Conservation (phyloP, 35 echinoderm and acorn worm species). For the Acanthaster planci region DNA sequence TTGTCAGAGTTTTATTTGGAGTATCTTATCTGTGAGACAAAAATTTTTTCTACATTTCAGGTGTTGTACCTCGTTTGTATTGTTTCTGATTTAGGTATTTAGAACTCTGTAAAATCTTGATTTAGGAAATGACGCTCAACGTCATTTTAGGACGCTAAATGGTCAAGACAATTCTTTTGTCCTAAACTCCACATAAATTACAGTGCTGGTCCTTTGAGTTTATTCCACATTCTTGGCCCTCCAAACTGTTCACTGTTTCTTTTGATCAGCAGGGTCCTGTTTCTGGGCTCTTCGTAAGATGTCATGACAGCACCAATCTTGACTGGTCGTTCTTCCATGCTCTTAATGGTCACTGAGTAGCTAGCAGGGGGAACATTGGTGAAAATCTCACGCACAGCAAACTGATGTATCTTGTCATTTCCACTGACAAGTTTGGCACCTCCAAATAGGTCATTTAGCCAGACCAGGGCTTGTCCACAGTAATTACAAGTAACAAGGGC, state of each 20-base stretch:
- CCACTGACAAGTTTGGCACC: conserved; percentile 55
- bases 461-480: conserved; percentile 78
- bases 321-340: conserved; percentile 70
- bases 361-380: conserved; percentile 23
- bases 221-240: not conserved
- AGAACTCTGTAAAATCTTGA: too few species aligned
- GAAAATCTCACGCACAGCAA: conserved; percentile 53
- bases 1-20: too few species aligned
- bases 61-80: too few species aligned
- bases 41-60: too few species aligned
- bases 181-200: too few species aligned
- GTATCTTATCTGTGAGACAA: too few species aligned
- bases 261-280: not conserved
- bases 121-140: too few species aligned
- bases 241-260: not conserved
- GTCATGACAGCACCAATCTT: conserved; percentile 73
- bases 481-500: conserved; percentile 54
- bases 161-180: too few species aligned
- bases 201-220: not conserved
- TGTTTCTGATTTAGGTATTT: too few species aligned
- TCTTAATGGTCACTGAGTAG: conserved; percentile 64
- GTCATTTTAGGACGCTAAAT: too few species aligned
- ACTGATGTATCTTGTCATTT: conserved; percentile 36
- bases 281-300: conserved; percentile 41
- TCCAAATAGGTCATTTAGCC: conserved; percentile 59